Base-by-base conservation (phyloP, 2,797 vertebrate species). In the Miichthys miiuy region DNA sequence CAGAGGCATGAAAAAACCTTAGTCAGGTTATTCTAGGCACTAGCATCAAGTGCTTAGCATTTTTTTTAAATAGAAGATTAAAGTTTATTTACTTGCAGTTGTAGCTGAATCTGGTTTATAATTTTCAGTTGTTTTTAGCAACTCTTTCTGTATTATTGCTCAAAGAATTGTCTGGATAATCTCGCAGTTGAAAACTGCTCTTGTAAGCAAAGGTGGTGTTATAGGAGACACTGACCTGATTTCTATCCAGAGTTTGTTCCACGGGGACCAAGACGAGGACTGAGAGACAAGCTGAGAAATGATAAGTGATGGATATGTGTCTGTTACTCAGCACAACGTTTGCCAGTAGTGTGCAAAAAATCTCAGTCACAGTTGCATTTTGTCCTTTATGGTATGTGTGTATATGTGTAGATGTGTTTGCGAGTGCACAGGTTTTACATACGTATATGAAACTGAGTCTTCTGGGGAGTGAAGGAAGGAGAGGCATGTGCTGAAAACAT, bases 231-330 rank as follows among this genome's bases (percentile, higher is more conserved):
- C 21, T 23, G 34, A 68, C 69, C 67, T 71, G 23, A 76, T 82
- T 80, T 75, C 34, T 57, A 27, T 67, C 61, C 64, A 51, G 61
- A 41, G 14, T 77, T 54, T 54, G 47, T 69, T 77, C 51, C 44
- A 54, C 46, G 3, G 61, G 52, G 78, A 70, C 57, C 21, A 57
- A 64, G 46, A 75, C 38, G 2, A 6, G 54, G 73, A 70, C 61
- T 27, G 38, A 79, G 25, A 79, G 46, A 62, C 17, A 38, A 60
- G 21, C 21, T 16, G 57, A 72, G 47, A 66, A 58, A 50, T 42
- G 76, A 63, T 75, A 72, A 56, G n/a, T 66, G 81, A 86, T 57
- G n/a, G 67, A 79, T 68, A 3, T 2, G 4, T 71, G 52, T 82
- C 66, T 77, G 70, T 83, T 64, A 54, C 58, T 55, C 17, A 6